Percentiles rank a stretch among this genome's conserved stretches.
Evolutionary conservation across 2,113 vertebrate genomes (phyloP).

Genomic region (Halichoerus grypus): DNA sequence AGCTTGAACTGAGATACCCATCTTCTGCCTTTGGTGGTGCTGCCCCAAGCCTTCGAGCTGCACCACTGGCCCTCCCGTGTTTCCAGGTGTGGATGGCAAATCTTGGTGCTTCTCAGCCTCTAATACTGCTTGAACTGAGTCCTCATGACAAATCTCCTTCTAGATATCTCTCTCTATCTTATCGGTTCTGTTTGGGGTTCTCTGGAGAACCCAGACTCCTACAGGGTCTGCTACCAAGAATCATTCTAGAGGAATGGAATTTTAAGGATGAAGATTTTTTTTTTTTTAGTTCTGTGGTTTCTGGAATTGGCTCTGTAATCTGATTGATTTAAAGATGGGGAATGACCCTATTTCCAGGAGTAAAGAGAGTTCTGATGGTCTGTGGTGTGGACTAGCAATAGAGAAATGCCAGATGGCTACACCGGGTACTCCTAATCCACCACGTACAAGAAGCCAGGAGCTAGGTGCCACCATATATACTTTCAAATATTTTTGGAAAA

Average conservation of each 20-base stretch:
- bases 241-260: background rate
- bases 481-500: background rate
- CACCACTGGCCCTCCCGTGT: accelerated
- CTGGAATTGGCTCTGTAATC: background rate
- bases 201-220: background rate
- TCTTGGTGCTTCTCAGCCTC: accelerated
- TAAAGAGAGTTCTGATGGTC: background rate
- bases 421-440: accelerated
- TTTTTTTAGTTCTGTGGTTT: background rate
- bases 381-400: accelerated
- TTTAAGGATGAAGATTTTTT: background rate
- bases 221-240: background rate
- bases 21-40: too few species aligned
- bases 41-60: accelerated
- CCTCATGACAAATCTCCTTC: background rate
- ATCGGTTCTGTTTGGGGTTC: background rate
- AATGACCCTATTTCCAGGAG: background rate
- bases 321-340: background rate
- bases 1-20: accelerated
- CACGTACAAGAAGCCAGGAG: too few species aligned
- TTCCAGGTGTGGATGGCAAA: accelerated
- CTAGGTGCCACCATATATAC: background rate
- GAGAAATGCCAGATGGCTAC: accelerated
- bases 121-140: accelerated
- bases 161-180: accelerated